phyloP scores from a whole-genome alignment of 92 coral and sea anemone genomes.

The Phenganax stokvisi region DNA sequence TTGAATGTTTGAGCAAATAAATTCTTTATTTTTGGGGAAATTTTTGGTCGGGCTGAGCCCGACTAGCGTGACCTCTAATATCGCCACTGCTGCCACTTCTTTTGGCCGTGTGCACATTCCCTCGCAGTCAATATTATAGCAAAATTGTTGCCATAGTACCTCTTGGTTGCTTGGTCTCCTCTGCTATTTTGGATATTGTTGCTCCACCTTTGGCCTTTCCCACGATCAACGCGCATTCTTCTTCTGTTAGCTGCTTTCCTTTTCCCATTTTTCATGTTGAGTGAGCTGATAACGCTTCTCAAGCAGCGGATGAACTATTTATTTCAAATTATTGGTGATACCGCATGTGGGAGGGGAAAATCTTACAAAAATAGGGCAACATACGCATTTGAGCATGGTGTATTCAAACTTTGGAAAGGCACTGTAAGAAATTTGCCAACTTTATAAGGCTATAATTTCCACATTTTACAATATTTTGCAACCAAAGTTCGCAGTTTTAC shows the following conservation, averaged over 20 bases:
- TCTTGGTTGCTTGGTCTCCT: background rate
- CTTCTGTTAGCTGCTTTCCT: constrained; percentile 2
- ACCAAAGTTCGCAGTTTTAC: too few relatives aligned
- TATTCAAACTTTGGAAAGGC: background rate
- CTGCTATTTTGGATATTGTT: background rate
- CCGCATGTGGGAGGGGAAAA: constrained; percentile 8
- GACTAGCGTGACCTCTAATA: too few relatives aligned
- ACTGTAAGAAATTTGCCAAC: background rate
- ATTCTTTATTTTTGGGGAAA: too few relatives aligned
- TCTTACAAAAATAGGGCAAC: background rate
- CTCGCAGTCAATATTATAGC: background rate
- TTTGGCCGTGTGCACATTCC: background rate
- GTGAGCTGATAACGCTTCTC: background rate
- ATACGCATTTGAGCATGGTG: background rate
- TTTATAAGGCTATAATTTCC: too few relatives aligned
- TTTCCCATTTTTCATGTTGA: background rate
- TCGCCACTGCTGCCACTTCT: background rate
- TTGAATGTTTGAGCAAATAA: too few relatives aligned
- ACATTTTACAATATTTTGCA: too few relatives aligned
- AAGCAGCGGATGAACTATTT: background rate
- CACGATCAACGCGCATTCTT: background rate
- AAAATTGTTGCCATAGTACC: constrained; percentile 1
- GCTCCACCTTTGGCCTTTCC: constrained; percentile 2
- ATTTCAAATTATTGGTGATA: background rate
- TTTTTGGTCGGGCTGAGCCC: too few relatives aligned